These are phyloP conservation scores for Archaeoteleia sp. DNA, from an alignment of 2,888 invertebrate species.

Conservation along the genomic window DNA sequence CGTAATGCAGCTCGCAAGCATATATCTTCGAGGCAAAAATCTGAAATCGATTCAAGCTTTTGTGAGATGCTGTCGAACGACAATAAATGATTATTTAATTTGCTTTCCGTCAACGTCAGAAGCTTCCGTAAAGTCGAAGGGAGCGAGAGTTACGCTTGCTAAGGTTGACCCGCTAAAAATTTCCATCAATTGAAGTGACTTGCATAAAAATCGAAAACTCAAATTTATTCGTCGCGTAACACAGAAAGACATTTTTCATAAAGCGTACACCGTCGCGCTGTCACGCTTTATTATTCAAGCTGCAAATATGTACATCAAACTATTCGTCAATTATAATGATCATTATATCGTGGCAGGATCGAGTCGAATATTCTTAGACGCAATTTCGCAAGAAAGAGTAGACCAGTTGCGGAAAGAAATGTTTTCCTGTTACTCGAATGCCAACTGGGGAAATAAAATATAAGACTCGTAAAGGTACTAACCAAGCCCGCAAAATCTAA, in stretches of 20 bases:
- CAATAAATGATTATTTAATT: slow-evolving; percentile 48
- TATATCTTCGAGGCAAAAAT: neutral
- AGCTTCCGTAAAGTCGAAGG: slow-evolving; percentile 13
- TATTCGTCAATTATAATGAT: no score
- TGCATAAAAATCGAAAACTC: slow-evolving; percentile 28
- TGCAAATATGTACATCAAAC: no score
- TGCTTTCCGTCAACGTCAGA: slow-evolving; percentile 42
- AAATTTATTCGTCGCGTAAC: slow-evolving; percentile 12
- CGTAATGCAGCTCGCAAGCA: neutral
- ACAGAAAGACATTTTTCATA: slow-evolving; percentile 2
- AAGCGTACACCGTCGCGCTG: no score
- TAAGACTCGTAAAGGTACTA: slow-evolving; percentile 9
- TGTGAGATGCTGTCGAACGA: slow-evolving; percentile 18
- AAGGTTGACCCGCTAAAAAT: slow-evolving; percentile 30
- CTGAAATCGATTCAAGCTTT: slow-evolving; percentile 17
- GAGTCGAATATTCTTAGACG: no score
- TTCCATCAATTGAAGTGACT: slow-evolving; percentile 47
- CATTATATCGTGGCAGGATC: no score
- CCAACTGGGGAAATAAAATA: neutral
- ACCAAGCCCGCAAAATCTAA: slow-evolving; percentile 26
- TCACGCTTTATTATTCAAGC: no score
- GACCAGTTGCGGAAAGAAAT: slow-evolving; percentile 19
- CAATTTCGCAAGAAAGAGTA: no score
- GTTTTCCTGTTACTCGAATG: neutral
- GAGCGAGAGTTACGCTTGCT: slow-evolving; percentile 22